A percentile compares a stretch with the other conserved stretches of the same genome.
phyloP scores from a whole-genome alignment of 2,888 invertebrate species.

The Exocentrus adspersus region DNA sequence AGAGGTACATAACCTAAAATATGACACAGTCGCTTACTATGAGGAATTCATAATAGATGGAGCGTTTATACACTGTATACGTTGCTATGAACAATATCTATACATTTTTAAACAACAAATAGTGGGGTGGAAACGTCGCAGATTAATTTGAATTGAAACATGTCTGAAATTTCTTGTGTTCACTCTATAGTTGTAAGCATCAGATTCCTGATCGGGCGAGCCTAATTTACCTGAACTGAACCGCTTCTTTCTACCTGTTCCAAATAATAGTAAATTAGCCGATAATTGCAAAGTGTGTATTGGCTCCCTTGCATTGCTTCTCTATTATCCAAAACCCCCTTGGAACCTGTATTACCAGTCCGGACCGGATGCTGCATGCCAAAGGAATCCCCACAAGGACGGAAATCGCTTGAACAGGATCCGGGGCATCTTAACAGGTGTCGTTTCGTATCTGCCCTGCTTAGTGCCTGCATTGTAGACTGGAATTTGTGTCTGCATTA shows the following conservation, averaged over 20 bases:
- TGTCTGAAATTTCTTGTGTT: background rate
- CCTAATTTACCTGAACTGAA: conserved; percentile 34
- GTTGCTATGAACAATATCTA: too few relatives aligned
- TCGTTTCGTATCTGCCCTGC: too few relatives aligned
- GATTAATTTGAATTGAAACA: background rate
- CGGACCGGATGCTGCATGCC: conserved; percentile 17
- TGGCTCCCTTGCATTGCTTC: conserved; percentile 20
- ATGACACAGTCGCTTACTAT: too few relatives aligned
- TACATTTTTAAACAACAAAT: too few relatives aligned
- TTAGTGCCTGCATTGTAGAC: conserved; percentile 16
- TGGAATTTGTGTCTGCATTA: conserved; percentile 19
- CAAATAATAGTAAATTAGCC: conserved; percentile 39
- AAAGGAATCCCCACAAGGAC: conserved; percentile 29
- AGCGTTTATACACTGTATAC: too few relatives aligned
- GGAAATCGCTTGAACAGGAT: conserved; percentile 29
- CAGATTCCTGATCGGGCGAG: conserved; percentile 13
- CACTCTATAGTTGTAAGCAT: conserved; percentile 14
- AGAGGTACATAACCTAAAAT: too few relatives aligned
- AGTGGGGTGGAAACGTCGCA: too few relatives aligned
- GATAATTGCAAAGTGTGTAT: conserved; percentile 29
- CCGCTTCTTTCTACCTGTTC: conserved; percentile 37
- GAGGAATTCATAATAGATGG: too few relatives aligned
- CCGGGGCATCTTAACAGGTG: conserved; percentile 30
- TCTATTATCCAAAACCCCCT: conserved; percentile 5
- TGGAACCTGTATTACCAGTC: conserved; percentile 16